Conservation (phyloP, 1,140 invertebrate genomes). For the Centruroides vittatus region DNA sequence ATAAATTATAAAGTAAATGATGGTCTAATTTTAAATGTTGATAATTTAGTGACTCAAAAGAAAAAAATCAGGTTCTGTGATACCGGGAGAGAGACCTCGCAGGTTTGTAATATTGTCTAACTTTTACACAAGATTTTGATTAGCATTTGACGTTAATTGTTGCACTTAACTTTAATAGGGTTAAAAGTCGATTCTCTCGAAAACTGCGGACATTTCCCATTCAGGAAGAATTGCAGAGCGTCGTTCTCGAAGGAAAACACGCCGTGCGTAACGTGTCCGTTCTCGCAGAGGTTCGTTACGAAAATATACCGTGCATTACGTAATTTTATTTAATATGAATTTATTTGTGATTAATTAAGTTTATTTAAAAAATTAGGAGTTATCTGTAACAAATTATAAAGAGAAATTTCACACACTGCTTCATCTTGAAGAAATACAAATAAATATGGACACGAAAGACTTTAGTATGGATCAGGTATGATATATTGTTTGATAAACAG, state of each 20-base stretch:
- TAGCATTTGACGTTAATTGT: neutral
- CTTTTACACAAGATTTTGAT: neutral
- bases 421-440: constrained; percentile 56
- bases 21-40: no score
- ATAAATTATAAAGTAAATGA: no score
- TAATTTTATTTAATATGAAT: no score
- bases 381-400: constrained; percentile 24
- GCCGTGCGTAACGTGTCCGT: no score
- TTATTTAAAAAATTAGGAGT: neutral
- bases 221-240: no score
- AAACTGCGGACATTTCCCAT: no score
- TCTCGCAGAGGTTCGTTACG: no score
- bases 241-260: no score
- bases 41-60: no score
- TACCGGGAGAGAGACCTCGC: constrained; percentile 8
- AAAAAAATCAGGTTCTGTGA: neutral
- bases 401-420: constrained; percentile 50
- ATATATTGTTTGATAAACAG: no score
- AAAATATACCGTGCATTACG: no score
- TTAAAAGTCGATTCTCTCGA: constrained; percentile 5
- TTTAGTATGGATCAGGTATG: constrained; percentile 40
- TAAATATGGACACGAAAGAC: constrained; percentile 45
- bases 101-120: neutral
- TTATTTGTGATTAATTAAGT: no score
- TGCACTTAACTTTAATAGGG: neutral